Conservation (phyloP, 2,113 vertebrate genomes). For the Ancistrus triradiatus region DNA sequence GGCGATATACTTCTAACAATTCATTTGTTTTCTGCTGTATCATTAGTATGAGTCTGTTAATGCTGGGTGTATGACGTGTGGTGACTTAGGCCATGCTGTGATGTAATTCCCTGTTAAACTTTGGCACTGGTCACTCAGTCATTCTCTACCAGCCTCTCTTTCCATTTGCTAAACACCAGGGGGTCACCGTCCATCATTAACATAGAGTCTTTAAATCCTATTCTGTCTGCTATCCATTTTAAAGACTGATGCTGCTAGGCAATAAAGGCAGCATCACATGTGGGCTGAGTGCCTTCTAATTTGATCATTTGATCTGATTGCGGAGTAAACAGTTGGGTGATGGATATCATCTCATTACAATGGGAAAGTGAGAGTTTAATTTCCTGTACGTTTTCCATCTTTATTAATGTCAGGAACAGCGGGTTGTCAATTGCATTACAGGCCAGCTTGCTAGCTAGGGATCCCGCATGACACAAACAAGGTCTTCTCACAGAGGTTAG, state of each 20-base stretch:
- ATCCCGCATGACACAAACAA: constrained; percentile 57
- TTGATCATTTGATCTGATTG: constrained; percentile 69
- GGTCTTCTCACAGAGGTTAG: constrained; percentile 52
- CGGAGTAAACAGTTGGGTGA: constrained; percentile 67
- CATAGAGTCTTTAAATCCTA: constrained; percentile 69
- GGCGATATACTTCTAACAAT: constrained; percentile 48
- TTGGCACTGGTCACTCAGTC: constrained; percentile 32
- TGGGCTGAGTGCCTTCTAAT: constrained; percentile 58
- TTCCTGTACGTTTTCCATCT: constrained; percentile 72
- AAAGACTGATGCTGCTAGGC: constrained; percentile 60
- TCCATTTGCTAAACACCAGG: constrained; percentile 41
- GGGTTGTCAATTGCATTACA: constrained; percentile 62
- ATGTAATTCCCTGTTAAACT: constrained; percentile 19
- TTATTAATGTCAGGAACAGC: constrained; percentile 72
- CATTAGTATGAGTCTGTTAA: constrained; percentile 13
- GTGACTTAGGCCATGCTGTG: constrained; percentile 50
- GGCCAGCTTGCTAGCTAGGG: constrained; percentile 37
- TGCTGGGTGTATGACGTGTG: constrained; percentile 57
- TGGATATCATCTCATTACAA: constrained; percentile 72
- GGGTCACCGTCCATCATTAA: constrained; percentile 59
- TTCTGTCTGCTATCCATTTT: constrained; percentile 63
- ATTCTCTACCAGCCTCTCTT: neutral
- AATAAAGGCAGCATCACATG: constrained; percentile 41
- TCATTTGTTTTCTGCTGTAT: constrained; percentile 38
- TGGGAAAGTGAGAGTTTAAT: constrained; percentile 71